phyloP scores from a whole-genome alignment of 2,113 vertebrate species.

The Heptranchias perlo region DNA sequence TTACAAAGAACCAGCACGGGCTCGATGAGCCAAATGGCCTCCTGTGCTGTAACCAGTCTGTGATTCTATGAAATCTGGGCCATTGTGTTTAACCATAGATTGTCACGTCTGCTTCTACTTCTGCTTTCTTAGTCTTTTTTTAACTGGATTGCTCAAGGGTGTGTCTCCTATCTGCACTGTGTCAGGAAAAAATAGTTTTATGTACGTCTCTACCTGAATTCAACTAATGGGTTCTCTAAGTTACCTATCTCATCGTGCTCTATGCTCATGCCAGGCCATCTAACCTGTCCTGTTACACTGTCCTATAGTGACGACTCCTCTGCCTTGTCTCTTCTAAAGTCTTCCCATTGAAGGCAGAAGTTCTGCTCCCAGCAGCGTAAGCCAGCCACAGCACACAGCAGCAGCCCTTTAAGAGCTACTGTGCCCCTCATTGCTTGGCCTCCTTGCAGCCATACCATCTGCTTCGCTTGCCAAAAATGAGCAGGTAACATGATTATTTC shows the following conservation, averaged over 20 bases:
- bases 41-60: too few species aligned
- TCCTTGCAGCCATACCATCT: not conserved
- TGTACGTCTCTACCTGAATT: not conserved
- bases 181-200: not conserved
- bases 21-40: too few species aligned
- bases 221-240: not conserved
- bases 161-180: not conserved
- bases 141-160: not conserved
- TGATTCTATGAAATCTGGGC: too few species aligned
- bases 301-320: too few species aligned
- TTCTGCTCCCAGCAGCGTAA: not conserved
- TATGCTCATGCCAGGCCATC: too few species aligned
- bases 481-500: not conserved
- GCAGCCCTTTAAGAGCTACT: not conserved
- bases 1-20: too few species aligned
- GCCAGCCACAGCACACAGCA: not conserved
- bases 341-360: not conserved
- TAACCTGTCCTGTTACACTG: too few species aligned
- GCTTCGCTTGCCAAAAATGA: not conserved
- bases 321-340: too few species aligned
- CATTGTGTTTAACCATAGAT: not conserved
- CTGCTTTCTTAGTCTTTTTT: not conserved
- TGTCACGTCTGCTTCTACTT: not conserved
- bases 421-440: not conserved
- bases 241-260: too few species aligned